Evolutionary conservation across 2,113 vertebrate genomes (phyloP).

Genomic region (Larimichthys polyactis): DNA sequence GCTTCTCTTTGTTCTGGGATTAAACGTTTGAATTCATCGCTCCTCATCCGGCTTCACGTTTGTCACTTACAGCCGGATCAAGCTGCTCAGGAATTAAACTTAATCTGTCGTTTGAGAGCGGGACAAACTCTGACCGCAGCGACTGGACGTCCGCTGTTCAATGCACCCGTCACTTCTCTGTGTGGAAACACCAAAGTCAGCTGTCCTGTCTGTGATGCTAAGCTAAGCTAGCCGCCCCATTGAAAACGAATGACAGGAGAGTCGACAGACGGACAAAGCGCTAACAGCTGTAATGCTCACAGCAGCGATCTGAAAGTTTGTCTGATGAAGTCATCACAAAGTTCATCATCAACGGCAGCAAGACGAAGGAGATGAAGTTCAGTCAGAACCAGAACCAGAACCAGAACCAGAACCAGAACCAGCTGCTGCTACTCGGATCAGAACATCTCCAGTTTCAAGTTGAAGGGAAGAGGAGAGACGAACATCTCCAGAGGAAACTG

Average conservation of each 20-base stretch:
- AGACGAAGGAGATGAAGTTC: too few species aligned
- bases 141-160: conserved; percentile 3
- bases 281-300: conserved; percentile 8
- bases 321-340: too few species aligned
- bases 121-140: conserved; percentile 21
- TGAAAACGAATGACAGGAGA: conserved; percentile 39
- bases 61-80: conserved; percentile 12
- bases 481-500: conserved; percentile 25
- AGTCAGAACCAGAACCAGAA: too few species aligned
- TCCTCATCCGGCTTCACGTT: background rate
- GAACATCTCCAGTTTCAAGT: background rate
- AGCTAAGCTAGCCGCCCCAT: conserved; percentile 50
- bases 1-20: conserved; percentile 55
- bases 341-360: too few species aligned
- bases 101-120: conserved; percentile 53
- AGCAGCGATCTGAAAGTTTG: background rate
- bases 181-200: conserved; percentile 16
- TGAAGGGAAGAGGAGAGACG: background rate
- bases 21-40: conserved; percentile 26
- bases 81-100: conserved; percentile 45
- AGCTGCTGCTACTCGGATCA: too few species aligned
- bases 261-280: conserved; percentile 2
- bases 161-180: conserved; percentile 14
- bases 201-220: conserved; percentile 49
- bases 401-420: too few species aligned